phyloP scores from a whole-genome alignment of 2,797 vertebrate genomes.

The Sebastes minor region DNA sequence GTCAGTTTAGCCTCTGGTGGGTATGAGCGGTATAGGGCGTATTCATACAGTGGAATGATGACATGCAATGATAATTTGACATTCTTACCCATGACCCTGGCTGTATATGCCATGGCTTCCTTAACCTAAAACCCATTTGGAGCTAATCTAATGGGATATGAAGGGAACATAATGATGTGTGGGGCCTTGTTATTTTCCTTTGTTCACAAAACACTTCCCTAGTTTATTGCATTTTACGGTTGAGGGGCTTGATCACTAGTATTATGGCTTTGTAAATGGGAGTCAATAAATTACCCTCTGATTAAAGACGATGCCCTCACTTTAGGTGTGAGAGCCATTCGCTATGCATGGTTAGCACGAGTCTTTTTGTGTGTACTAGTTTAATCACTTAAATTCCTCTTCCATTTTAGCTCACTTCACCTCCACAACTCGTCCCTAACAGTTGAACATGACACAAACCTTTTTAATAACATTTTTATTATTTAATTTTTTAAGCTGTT shows the following conservation, averaged over 20 bases:
- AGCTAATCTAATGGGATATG: conserved; percentile 75
- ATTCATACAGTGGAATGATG: conserved; percentile 15
- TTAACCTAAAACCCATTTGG: conserved; percentile 66
- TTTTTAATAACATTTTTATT: background rate
- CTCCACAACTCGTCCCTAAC: conserved; percentile 39
- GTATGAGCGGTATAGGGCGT: background rate
- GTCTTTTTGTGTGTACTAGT: conserved; percentile 69
- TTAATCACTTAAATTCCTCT: conserved; percentile 71
- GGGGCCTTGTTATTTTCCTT: conserved; percentile 79
- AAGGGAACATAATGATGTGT: conserved; percentile 78
- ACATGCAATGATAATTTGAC: conserved; percentile 48
- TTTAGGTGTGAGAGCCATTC: conserved; percentile 75
- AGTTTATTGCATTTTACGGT: conserved; percentile 82
- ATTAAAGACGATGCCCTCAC: conserved; percentile 80
- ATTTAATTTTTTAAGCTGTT: background rate
- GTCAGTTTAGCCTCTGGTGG: conserved; percentile 4
- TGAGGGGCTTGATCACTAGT: conserved; percentile 78
- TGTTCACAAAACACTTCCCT: conserved; percentile 81
- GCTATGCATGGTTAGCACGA: conserved; percentile 69
- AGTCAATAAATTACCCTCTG: conserved; percentile 82
- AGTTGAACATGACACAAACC: conserved; percentile 25
- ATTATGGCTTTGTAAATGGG: conserved; percentile 81
- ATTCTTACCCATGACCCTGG: conserved; percentile 58
- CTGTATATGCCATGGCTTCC: conserved; percentile 28
- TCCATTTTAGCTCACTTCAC: conserved; percentile 49